These are phyloP conservation scores for Melopsittacus undulatus DNA, from an alignment of 2,797 vertebrate genomes.

Conservation along the genomic window DNA sequence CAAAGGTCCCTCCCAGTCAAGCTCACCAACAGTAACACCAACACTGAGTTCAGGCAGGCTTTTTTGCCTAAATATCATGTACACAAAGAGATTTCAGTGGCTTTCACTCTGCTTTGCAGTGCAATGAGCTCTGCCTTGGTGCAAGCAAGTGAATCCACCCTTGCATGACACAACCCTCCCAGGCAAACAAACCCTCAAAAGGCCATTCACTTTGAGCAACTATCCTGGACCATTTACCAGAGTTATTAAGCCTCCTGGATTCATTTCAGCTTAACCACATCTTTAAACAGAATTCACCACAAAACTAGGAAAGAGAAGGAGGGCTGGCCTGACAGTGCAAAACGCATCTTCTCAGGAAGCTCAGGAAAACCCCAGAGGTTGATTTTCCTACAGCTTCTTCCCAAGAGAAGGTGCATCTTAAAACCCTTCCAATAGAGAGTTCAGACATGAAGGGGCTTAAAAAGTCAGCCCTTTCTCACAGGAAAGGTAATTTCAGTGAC, in stretches of 20 bases:
- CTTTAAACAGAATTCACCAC: background rate
- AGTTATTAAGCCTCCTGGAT: background rate
- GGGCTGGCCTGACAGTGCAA: background rate
- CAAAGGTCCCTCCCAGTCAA: background rate
- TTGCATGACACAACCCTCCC: background rate
- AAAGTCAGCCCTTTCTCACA: background rate
- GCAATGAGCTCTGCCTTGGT: background rate
- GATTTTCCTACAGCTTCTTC: background rate
- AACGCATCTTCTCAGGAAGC: background rate
- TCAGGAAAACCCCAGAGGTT: background rate
- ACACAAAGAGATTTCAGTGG: fast-evolving
- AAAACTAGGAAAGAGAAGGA: background rate
- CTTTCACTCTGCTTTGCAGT: background rate
- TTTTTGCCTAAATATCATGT: too few species aligned
- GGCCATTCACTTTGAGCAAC: background rate
- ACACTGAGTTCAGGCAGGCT: background rate
- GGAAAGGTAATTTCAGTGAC: background rate
- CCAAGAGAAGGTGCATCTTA: background rate
- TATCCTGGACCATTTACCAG: background rate
- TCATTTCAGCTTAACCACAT: background rate
- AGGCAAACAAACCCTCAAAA: background rate
- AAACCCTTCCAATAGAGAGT: background rate
- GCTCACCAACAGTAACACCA: background rate
- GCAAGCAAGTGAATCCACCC: background rate
- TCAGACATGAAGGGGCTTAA: background rate